Evolutionary conservation across 2,797 vertebrate species (phyloP).

Genomic region (Diplodus puntazzo): DNA sequence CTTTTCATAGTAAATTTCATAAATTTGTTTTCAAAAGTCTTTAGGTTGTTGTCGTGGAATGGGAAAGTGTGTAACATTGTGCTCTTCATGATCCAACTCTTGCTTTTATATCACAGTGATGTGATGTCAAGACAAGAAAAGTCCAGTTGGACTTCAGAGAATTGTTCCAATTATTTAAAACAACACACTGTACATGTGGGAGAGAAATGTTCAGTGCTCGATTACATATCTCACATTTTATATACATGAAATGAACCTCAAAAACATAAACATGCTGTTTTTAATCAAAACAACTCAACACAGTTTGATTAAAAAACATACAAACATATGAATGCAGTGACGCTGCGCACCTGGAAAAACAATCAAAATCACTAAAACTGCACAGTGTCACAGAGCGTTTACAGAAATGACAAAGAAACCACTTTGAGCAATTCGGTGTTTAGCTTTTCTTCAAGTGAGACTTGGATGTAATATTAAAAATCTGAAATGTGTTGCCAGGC

Average conservation of each 20-base stretch:
- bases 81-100: background rate
- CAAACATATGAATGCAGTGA: background rate
- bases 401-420: background rate
- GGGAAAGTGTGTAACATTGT: too few relatives aligned
- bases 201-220: background rate
- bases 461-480: conserved; percentile 19
- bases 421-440: background rate
- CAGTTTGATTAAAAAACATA: background rate
- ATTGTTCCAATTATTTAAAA: background rate
- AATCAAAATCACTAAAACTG: background rate
- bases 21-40: too few relatives aligned
- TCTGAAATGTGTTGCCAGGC: conserved; percentile 13
- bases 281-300: too few relatives aligned
- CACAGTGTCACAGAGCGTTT: background rate
- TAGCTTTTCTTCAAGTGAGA: conserved; percentile 1
- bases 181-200: background rate
- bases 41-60: background rate
- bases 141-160: background rate
- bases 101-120: background rate
- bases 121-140: background rate
- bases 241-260: too few relatives aligned
- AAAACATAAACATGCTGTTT: too few relatives aligned
- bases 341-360: background rate
- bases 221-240: background rate
- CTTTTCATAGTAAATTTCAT: background rate